Conservation (phyloP, 2,113 vertebrate species). For the Myrmophylax atrothorax region DNA sequence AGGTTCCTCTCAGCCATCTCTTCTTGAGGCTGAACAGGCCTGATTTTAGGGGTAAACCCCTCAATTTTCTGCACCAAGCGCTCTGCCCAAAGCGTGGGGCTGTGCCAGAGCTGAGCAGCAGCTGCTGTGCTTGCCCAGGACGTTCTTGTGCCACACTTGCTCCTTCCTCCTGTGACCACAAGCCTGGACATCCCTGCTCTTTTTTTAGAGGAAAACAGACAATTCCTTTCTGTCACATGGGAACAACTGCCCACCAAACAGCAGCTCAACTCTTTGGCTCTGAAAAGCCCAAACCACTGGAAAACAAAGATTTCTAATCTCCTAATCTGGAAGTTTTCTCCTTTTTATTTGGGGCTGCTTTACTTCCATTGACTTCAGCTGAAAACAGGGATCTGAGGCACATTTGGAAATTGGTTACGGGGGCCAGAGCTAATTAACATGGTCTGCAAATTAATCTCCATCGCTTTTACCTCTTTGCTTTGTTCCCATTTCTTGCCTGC, state of each 20-base stretch:
- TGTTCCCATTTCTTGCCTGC: not conserved
- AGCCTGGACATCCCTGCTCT: not conserved
- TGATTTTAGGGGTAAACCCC: not conserved
- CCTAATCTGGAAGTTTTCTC: not conserved
- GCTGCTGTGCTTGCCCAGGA: not conserved
- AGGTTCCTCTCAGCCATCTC: not conserved
- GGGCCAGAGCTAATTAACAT: not conserved
- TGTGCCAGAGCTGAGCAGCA: not conserved
- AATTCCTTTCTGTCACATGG: not conserved
- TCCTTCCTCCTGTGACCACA: not conserved
- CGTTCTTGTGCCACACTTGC: not conserved
- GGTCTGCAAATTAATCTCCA: not conserved
- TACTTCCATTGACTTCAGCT: not conserved
- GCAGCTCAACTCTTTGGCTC: not conserved
- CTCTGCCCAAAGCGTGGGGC: not conserved
- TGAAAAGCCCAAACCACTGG: not conserved
- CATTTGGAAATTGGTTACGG: not conserved
- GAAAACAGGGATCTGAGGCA: not conserved
- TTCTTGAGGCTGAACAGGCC: accelerated
- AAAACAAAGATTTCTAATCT: not conserved
- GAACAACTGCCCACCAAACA: not conserved
- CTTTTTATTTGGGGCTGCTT: not conserved
- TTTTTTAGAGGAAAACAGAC: not conserved
- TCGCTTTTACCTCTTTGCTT: not conserved
- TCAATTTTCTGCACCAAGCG: not conserved